These are phyloP conservation scores for Euschistus heros DNA, from an alignment of 1,140 invertebrate genomes.

Conservation along the genomic window DNA sequence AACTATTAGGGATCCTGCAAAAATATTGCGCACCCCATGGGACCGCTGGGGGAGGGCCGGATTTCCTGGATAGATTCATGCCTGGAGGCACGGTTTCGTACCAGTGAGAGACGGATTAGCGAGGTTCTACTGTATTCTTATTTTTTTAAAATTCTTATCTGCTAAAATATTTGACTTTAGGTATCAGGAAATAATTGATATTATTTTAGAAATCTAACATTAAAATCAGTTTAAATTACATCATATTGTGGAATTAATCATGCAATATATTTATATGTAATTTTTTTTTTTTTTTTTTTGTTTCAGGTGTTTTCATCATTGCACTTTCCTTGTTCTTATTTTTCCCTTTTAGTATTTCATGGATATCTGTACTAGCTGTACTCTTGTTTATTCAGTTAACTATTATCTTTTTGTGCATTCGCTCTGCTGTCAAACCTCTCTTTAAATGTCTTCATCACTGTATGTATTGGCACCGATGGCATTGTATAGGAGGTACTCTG, in stretches of 20 bases:
- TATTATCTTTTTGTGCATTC: slow-evolving; percentile 53
- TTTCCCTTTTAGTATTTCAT: slow-evolving; percentile 42
- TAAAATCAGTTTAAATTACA: too few relatives aligned
- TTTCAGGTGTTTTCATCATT: slow-evolving; percentile 48
- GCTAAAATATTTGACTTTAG: too few relatives aligned
- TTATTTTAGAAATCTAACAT: too few relatives aligned
- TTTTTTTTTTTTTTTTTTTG: slow-evolving; percentile 14
- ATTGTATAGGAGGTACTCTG: slow-evolving; percentile 67
- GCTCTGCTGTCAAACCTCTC: slow-evolving; percentile 28
- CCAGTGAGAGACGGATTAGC: too few relatives aligned
- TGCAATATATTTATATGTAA: slow-evolving; percentile 5
- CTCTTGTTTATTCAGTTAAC: slow-evolving; percentile 49
- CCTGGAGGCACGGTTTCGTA: too few relatives aligned
- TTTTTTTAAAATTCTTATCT: too few relatives aligned
- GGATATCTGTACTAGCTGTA: slow-evolving; percentile 44
- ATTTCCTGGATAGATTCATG: too few relatives aligned
- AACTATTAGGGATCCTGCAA: too few relatives aligned
- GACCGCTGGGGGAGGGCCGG: too few relatives aligned
- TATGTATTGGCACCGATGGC: slow-evolving; percentile 82
- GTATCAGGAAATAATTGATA: too few relatives aligned
- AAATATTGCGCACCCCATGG: too few relatives aligned
- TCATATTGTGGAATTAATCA: neutral
- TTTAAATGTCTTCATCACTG: slow-evolving; percentile 33
- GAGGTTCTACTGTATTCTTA: too few relatives aligned
- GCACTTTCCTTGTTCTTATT: slow-evolving; percentile 55